Evolutionary conservation across 2,113 vertebrate genomes (phyloP).

Genomic region (Cephalopterus ornatus): DNA sequence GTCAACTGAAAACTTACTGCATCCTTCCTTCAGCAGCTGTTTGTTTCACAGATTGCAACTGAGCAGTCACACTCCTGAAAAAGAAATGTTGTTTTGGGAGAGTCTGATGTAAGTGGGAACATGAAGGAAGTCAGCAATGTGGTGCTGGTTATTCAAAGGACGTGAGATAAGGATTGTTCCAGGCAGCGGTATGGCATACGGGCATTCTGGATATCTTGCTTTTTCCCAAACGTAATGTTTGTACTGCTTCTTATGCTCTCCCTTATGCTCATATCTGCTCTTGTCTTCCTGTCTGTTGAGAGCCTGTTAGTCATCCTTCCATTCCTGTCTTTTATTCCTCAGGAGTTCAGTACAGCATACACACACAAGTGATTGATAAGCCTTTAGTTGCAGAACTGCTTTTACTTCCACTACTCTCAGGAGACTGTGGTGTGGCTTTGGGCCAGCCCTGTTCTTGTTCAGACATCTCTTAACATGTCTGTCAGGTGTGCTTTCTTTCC

Average conservation of each 20-base stretch:
- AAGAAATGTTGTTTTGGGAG: neutral
- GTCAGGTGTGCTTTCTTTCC: conserved; percentile 41
- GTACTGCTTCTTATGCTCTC: neutral
- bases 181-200: neutral
- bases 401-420: conserved; percentile 13
- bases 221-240: neutral
- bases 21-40: neutral
- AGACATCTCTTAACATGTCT: conserved; percentile 52
- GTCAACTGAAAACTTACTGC: neutral
- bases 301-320: neutral
- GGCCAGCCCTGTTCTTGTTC: conserved; percentile 52
- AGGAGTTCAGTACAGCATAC: neutral
- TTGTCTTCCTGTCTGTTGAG: neutral
- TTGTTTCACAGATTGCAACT: neutral
- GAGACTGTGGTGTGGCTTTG: conserved; percentile 23
- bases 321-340: neutral
- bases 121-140: neutral
- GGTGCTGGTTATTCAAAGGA: neutral
- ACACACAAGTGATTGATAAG: neutral
- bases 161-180: neutral
- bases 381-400: conserved; percentile 23
- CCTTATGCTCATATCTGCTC: neutral
- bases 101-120: neutral
- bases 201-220: neutral
- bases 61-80: neutral